Evolutionary conservation across 2,888 invertebrate species (phyloP).

Genomic region (Clepsis dumicolana): DNA sequence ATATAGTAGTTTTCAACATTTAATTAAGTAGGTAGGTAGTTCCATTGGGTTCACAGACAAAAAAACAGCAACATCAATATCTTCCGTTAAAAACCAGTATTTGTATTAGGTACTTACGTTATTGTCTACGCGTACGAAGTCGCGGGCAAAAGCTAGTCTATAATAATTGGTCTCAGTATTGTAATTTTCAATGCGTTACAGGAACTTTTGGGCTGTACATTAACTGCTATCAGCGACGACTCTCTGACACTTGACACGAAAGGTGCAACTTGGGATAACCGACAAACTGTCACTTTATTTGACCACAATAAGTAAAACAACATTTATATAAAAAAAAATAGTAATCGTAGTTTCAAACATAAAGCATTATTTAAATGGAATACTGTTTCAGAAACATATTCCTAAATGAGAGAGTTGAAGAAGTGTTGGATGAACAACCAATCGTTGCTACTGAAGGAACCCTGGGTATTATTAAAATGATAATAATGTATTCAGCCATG

Average conservation of each 20-base stretch:
- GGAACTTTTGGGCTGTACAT: slow-evolving; percentile 64
- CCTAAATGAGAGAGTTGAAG: slow-evolving; percentile 68
- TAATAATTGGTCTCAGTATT: neutral
- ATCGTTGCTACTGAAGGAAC: slow-evolving; percentile 53
- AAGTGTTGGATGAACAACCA: slow-evolving; percentile 62
- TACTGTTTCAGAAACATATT: slow-evolving; percentile 54
- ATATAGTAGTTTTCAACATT: no score
- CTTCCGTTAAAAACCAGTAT: no score
- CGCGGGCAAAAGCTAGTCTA: no score
- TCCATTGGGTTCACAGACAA: no score
- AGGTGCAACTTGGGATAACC: slow-evolving; percentile 76
- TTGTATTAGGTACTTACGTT: no score
- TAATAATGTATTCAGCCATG: slow-evolving; percentile 78
- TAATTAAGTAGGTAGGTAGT: no score
- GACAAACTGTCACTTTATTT: slow-evolving; percentile 75
- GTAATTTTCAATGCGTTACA: slow-evolving; percentile 46
- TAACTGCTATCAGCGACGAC: slow-evolving; percentile 69
- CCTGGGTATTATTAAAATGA: slow-evolving; percentile 66
- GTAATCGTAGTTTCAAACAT: neutral
- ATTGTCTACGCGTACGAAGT: no score
- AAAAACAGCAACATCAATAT: no score
- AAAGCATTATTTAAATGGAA: neutral
- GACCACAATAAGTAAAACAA: slow-evolving; percentile 65
- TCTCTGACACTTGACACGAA: slow-evolving; percentile 67
- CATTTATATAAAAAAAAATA: neutral